Conservation (phyloP, 2,888 invertebrate genomes). For the Anthophora plumipes region DNA sequence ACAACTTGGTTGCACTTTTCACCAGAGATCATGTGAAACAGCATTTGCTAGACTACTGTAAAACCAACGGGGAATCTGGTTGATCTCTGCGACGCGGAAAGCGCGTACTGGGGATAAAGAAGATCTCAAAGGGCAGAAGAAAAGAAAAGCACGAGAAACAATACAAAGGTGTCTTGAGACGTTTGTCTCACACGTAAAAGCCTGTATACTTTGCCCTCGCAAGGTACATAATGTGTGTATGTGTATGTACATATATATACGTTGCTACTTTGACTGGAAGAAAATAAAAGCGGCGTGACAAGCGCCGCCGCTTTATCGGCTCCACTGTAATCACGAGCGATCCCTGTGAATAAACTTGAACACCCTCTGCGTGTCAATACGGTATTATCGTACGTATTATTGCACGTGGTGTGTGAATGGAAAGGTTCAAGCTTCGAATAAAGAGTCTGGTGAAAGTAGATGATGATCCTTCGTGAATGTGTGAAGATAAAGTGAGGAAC, state of each 20-base stretch:
- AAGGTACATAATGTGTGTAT: slow-evolving; percentile 6
- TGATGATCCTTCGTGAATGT: slow-evolving; percentile 2
- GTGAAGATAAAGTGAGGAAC: background rate
- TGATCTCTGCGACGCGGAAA: slow-evolving; percentile 34
- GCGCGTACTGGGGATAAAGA: background rate
- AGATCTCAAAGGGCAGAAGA: slow-evolving; percentile 10
- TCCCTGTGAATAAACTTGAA: slow-evolving; percentile 42
- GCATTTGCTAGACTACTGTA: slow-evolving; percentile 40
- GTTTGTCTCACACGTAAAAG: slow-evolving; percentile 24
- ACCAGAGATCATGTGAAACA: slow-evolving; percentile 47
- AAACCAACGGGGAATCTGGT: slow-evolving; percentile 33
- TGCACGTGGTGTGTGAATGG: background rate
- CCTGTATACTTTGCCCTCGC: slow-evolving; percentile 11
- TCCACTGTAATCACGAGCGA: slow-evolving; percentile 57
- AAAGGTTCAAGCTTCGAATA: background rate
- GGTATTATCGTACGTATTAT: background rate
- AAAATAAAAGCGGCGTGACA: slow-evolving; percentile 46
- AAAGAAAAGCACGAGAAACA: slow-evolving; percentile 29
- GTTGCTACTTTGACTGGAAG: background rate
- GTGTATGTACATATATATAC: background rate
- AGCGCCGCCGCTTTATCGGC: slow-evolving; percentile 55
- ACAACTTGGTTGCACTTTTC: slow-evolving; percentile 20
- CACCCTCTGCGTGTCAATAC: slow-evolving; percentile 7
- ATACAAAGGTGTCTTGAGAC: slow-evolving; percentile 29
- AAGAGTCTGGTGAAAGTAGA: background rate